Base-by-base conservation (phyloP, 2,888 invertebrate species). In the Empis stercorea region DNA sequence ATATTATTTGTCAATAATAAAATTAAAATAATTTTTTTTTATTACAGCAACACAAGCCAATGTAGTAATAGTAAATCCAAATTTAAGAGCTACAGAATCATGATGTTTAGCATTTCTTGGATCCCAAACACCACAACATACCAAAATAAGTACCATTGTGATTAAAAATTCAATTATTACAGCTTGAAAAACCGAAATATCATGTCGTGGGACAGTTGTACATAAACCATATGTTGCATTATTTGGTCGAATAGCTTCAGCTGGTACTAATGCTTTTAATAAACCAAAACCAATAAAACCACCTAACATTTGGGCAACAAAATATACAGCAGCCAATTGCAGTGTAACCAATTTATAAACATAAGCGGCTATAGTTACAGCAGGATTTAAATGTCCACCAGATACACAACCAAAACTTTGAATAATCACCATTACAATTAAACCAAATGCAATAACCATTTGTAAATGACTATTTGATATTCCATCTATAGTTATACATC, bases 341-440 rank as follows among this genome's bases (percentile, higher is more conserved):
- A 63, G 47, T 0, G 61, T 53, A 1, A 68, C 56, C 52, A 62
- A 32, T 3, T 68, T 59, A 47, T 69, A 70, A 32, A 70, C 49
- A 2, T 78, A 69, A 1, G 83, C 76, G 0, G 79, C 78, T 5
- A 10, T 17, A 42, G 85, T 83, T 5, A 87, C 81, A 1, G 80
- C 76, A 1, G 87, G 87, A 65, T 87, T 87, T 59, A 87, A 69
- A 60, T 84, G 84, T 0, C 84, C 81, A 20, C 83, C 84, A 30
- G 87, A 86, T 43, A 87, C 74, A 59, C 86, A 86, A 3, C 84
- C 86, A 52, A 85, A 80, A 47, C 76, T 77, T 75, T 81, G 81
- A 44, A 86, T 75, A 52, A 81, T 73, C 36, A 81, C 69, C 64
- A 82, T 71, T 43, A 87, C 79, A 1, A 77, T 73, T 34, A 86